Evolutionary conservation across 1,140 invertebrate species (phyloP), one percentile per base, ranked within the genome.

Genomic region (Scaptomyza hsui): DNA sequence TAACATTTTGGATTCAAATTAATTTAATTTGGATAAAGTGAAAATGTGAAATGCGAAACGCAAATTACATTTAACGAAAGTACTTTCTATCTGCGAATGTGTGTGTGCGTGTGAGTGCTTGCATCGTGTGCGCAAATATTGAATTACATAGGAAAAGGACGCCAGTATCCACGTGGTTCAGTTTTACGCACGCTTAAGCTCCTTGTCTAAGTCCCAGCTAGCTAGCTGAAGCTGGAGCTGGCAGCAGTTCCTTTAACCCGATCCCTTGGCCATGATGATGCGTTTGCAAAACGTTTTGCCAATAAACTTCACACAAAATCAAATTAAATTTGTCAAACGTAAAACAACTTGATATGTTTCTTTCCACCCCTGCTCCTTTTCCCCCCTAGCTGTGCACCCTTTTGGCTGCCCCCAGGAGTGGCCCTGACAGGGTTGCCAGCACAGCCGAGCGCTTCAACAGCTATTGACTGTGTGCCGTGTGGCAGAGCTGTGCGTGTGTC

Each of bases 291-390:
- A 88, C 82, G 82, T 88, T 89, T 88, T 83, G 64, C 83, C 82
- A 82, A 88, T 88, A 88, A 88, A 82, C 82, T 89, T 88, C 83
- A 88, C 82, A 88, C 82, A 88, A 88, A 88, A 88, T 88, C 82
- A 88, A 88, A 88, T 88, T 88, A 89, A 89, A 82, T 88, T 88
- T 88, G 78, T 89, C 82, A 88, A 88, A 88, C 75, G 78, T 88
- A 82, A 89, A 88, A 69, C 78, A 75, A 82, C 76, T 88, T 86
- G 82, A 86, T 86, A 86, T 78, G 81, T 80, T 83, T 69, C 63
- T 67, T 63, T 69, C 55, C 61, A 62, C 73, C 62, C 64, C 56
- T 55, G 15, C 42, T 41, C 24, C 12, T 1, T 37, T 3, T 18
- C 42, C 5, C 51, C 6, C 18, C n/a, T 39, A 13, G 32, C 10